These are phyloP conservation scores for Lophotriccus pileatus DNA, from an alignment of 2,797 vertebrate genomes.

Conservation along the genomic window DNA sequence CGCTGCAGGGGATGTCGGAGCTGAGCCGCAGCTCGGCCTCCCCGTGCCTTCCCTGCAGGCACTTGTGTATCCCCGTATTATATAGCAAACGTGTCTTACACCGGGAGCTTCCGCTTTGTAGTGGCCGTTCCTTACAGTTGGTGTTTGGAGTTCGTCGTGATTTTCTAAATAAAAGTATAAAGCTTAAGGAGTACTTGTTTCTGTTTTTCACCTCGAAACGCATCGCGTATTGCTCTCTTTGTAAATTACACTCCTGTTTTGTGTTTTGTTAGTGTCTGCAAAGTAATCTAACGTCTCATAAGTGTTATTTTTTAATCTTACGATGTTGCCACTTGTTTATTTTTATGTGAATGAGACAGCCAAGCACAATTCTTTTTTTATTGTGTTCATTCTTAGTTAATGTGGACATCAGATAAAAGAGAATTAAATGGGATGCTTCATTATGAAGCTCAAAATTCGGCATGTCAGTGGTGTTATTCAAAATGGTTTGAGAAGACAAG, in stretches of 20 bases:
- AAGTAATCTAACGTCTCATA: not conserved
- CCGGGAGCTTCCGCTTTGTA: fast-evolving
- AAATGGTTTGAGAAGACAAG: not conserved
- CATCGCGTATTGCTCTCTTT: fast-evolving
- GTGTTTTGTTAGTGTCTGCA: fast-evolving
- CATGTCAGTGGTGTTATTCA: fast-evolving
- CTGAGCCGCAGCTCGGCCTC: not conserved
- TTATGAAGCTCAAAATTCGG: not conserved
- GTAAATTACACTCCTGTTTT: fast-evolving
- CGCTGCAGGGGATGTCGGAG: not conserved
- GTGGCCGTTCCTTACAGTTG: fast-evolving
- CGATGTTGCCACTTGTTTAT: fast-evolving
- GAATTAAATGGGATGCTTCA: not conserved
- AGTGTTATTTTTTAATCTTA: fast-evolving
- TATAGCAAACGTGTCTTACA: fast-evolving
- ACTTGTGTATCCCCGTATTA: fast-evolving
- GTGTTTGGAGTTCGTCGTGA: fast-evolving
- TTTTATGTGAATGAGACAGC: not conserved
- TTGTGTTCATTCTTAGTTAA: not conserved
- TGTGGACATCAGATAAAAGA: not conserved
- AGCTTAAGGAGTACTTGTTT: not conserved
- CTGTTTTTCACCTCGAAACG: not conserved
- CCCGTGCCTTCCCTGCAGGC: fast-evolving
- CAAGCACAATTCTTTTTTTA: not conserved
- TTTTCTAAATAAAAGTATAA: not conserved